Base-by-base conservation (phyloP, 2,797 vertebrate genomes). In the Tenualosa ilisha region DNA sequence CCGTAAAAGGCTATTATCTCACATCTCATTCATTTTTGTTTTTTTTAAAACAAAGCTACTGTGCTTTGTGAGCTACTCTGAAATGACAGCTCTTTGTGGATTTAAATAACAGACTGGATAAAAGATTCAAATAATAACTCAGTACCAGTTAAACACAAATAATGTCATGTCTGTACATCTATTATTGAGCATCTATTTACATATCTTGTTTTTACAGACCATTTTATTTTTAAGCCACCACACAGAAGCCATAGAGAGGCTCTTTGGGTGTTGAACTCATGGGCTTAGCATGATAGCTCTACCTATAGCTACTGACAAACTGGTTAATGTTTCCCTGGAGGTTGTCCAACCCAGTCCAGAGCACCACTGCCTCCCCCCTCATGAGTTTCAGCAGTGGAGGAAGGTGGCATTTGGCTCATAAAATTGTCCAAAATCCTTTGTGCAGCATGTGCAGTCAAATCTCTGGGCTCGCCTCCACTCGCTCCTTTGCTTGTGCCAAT, bases 341-440 rank as follows among this genome's bases (percentile, higher is more conserved):
- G 84, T 79, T 86, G 88, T 22, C 88, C 89, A 53, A 0, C 85
- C 88, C 88, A 91, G 84, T 91, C 88, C 82, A 89, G 87, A 63
- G 89, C 86, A 86, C 84, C 83, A 85, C 87, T 89, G 88, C 90
- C 90, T 84, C 63, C 87, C 86, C 86, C 87, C 82, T 87, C 89
- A 49, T 86, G 86, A 37, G 26, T 20, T 56, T 86, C 85, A 90
- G 89, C 43, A 79, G 87, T 79, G 90, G 92, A 46, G 88, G 72
- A 46, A 46, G 72, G 46, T 82, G 91, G 89, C 92, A 96, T 93
- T 88, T 95, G 94, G 82, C 92, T 91, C 85, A 94, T 88, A 88
- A 96, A 95, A 87, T 94, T 92, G 90, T 96, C 92, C 85, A 96
- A 91, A 87, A 94, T 94, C 88, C 90, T 92, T 87, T 96, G 94